Evolutionary conservation across 2,888 invertebrate genomes (phyloP), one percentile per base, ranked within the genome.

Genomic region (Drosophila colorata): DNA sequence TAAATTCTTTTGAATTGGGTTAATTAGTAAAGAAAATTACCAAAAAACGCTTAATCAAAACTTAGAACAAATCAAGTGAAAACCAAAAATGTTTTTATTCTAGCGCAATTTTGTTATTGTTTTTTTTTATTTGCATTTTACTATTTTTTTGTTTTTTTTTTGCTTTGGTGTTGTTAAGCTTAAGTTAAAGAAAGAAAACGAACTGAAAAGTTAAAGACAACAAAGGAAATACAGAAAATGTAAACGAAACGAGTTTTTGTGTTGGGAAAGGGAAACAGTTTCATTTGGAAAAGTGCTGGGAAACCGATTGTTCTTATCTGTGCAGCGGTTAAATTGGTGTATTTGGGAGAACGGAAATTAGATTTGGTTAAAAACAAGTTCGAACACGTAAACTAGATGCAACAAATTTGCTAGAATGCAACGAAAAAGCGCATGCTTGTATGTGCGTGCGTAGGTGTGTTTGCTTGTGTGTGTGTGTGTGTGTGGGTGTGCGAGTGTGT

Each of bases 11-110:
- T 52, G 0, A 18, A 23, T 55, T 48, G 64, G 28, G 64, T 76
- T 83, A 83, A 69, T 69, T 51, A 44, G 61, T 59, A 59, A 76
- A 65, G 14, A 59, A 71, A 63, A 70, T 67, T 67, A 69, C 61
- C 60, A 60, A 58, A 28, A n/a, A 64, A 59, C 43, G 43, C 38
- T 52, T 37, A 64, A 69, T 18, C 8, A 18, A 68, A 72, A 60
- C n/a, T 37, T 9, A 52, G 46, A 40, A 23, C 14, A 37, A 58
- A 46, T 11, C 1, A 44, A 67, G 35, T 13, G 44, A 40, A 49
- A 65, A 41, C 11, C 38, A 43, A 35, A 43, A 33, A 31, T 9
- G 9, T 28, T 11, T 13, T 46, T 44, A 20, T 48, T 28, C 25
- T 52, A 65, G 64, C 65, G 67, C 60, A 70, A 69, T 69, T 63